These are phyloP conservation scores for Calliscelio sp. DNA, from an alignment of 2,888 invertebrate species.

Conservation along the genomic window DNA sequence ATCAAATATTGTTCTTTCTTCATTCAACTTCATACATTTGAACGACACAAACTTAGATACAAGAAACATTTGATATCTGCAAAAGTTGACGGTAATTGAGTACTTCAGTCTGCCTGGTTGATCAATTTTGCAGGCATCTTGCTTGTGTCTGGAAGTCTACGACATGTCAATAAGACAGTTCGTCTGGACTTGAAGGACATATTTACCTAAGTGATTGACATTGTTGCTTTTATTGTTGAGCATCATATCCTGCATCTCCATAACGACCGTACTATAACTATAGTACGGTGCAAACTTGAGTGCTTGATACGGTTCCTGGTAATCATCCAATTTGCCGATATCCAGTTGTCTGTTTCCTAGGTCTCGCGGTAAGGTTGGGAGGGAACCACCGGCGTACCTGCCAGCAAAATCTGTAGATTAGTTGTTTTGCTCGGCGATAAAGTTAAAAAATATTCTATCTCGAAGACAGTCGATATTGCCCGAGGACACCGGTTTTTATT, in stretches of 20 bases:
- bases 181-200: neutral
- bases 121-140: too few relatives aligned
- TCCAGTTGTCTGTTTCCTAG: conserved; percentile 87
- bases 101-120: too few relatives aligned
- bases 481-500: conserved; percentile 76
- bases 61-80: too few relatives aligned
- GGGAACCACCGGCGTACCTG: conserved; percentile 84
- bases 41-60: too few relatives aligned
- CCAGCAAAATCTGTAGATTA: conserved; percentile 67
- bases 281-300: conserved; percentile 92
- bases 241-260: conserved; percentile 91
- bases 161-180: conserved; percentile 4
- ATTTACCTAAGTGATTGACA: conserved; percentile 84
- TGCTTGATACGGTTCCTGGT: conserved; percentile 93
- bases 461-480: conserved; percentile 78
- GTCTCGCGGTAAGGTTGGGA: conserved; percentile 85
- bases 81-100: too few relatives aligned
- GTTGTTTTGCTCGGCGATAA: conserved; percentile 51
- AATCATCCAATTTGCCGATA: conserved; percentile 90
- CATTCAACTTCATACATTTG: too few relatives aligned
- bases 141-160: conserved; percentile 6
- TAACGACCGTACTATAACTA: conserved; percentile 91
- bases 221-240: conserved; percentile 86
- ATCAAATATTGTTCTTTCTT: too few relatives aligned
- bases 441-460: conserved; percentile 64